These are phyloP conservation scores for Hyperoplus immaculatus DNA, from an alignment of 2,797 vertebrate genomes.

Conservation along the genomic window DNA sequence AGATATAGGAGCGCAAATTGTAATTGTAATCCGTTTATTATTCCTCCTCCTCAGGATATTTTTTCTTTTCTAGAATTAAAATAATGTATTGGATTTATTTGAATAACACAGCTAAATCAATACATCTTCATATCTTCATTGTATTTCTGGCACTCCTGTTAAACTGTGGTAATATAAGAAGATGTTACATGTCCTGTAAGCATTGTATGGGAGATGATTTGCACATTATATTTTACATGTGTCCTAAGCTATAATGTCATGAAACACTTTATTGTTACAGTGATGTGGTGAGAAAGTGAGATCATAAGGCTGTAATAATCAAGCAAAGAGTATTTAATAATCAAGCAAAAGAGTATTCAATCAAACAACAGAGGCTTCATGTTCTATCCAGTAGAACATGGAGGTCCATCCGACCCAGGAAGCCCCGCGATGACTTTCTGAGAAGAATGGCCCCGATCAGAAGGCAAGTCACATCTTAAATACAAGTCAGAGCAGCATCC, in stretches of 20 bases:
- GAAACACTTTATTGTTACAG: constrained; percentile 51
- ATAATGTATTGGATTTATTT: constrained; percentile 48
- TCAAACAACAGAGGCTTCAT: too few relatives aligned
- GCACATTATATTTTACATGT: constrained; percentile 45
- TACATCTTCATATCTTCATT: constrained; percentile 35
- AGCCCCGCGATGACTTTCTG: too few relatives aligned
- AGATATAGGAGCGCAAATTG: constrained; percentile 36
- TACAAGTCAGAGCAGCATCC: too few relatives aligned
- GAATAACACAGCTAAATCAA: constrained; percentile 41
- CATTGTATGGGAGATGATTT: constrained; percentile 36
- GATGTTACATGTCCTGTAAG: constrained; percentile 47
- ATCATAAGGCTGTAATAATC: too few relatives aligned
- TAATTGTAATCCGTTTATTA: constrained; percentile 51
- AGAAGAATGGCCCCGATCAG: too few relatives aligned
- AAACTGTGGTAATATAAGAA: constrained; percentile 49
- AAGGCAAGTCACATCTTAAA: too few relatives aligned
- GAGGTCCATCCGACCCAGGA: too few relatives aligned
- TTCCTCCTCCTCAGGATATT: constrained; percentile 71
- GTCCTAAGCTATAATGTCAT: constrained; percentile 60
- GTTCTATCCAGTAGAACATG: too few relatives aligned
- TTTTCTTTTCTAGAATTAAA: constrained; percentile 36
- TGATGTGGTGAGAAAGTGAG: too few relatives aligned
- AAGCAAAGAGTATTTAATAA: too few relatives aligned
- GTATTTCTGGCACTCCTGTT: constrained; percentile 59
- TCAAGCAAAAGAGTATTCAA: too few relatives aligned